phyloP scores from a whole-genome alignment of 2,888 invertebrate species.

The Apodemia zela region DNA sequence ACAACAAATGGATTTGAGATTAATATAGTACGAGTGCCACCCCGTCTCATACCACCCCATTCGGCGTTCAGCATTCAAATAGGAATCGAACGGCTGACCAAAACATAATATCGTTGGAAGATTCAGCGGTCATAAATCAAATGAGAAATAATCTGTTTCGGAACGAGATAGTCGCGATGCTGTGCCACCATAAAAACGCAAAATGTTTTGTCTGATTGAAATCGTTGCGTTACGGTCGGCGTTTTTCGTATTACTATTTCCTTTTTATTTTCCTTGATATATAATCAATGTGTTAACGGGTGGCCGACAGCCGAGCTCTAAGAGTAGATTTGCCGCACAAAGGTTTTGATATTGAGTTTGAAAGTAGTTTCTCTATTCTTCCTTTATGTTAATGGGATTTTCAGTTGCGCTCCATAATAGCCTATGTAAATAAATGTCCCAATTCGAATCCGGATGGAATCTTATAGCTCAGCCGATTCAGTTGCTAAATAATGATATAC shows the following conservation, averaged over 20 bases:
- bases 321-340: conserved; percentile 76
- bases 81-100: conserved; percentile 81
- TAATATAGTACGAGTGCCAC: conserved; percentile 79
- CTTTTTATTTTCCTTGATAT: conserved; percentile 75
- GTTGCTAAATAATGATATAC: not conserved
- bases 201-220: conserved; percentile 80
- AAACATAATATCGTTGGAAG: conserved; percentile 80
- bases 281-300: conserved; percentile 80
- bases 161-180: conserved; percentile 77
- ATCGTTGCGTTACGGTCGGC: conserved; percentile 65
- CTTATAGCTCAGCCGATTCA: not conserved
- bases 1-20: conserved; percentile 80
- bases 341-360: conserved; percentile 77
- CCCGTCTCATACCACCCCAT: conserved; percentile 75
- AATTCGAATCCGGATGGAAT: conserved; percentile 39
- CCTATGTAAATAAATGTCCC: conserved; percentile 63
- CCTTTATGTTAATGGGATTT: conserved; percentile 76
- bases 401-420: conserved; percentile 66
- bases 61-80: conserved; percentile 79
- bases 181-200: conserved; percentile 77
- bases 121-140: conserved; percentile 80
- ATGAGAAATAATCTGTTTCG: conserved; percentile 82
- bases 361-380: conserved; percentile 74
- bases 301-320: conserved; percentile 62
- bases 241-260: conserved; percentile 71